Evolutionary conservation across 2,113 vertebrate genomes (phyloP).

Genomic region (Andinoacara biseriatus): DNA sequence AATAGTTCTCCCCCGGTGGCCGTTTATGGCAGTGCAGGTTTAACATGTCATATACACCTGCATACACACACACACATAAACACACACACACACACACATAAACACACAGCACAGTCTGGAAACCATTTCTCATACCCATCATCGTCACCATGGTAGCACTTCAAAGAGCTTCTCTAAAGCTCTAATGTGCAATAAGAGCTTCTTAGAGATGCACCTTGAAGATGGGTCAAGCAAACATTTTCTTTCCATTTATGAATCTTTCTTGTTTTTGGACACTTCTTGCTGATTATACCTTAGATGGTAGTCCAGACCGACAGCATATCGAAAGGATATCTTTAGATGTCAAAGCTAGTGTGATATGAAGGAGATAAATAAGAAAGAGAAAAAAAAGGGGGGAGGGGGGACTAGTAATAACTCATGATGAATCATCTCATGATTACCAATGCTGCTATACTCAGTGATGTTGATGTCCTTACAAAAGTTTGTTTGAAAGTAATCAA

Average conservation of each 20-base stretch:
- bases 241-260: background rate
- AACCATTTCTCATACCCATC: slow-evolving; percentile 10
- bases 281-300: background rate
- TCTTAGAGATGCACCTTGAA: background rate
- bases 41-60: background rate
- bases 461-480: background rate
- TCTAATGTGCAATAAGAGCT: slow-evolving; percentile 22
- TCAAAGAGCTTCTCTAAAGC: slow-evolving; percentile 30
- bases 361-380: background rate
- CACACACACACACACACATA: background rate
- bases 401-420: no score
- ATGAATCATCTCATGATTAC: background rate
- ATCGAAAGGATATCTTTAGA: background rate
- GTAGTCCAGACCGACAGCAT: background rate
- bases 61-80: background rate
- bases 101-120: background rate
- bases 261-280: background rate
- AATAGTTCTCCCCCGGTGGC: background rate
- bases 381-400: no score
- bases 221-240: background rate
- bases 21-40: background rate
- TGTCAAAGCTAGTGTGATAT: background rate
- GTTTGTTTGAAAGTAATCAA: background rate
- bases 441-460: background rate
- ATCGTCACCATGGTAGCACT: slow-evolving; percentile 50